Evolutionary conservation across 1,140 invertebrate species (phyloP).

Genomic region (Heliconius melpomene): DNA sequence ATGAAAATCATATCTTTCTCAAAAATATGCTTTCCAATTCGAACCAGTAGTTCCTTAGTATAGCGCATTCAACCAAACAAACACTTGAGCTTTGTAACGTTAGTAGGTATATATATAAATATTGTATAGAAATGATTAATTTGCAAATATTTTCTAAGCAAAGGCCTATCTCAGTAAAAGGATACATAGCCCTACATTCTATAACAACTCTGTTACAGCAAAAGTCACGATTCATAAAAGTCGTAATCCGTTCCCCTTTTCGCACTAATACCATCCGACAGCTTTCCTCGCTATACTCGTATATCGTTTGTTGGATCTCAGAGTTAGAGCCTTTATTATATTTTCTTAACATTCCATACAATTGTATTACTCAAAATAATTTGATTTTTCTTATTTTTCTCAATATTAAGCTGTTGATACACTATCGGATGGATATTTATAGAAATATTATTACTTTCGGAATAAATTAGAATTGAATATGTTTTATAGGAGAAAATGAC

Average conservation of each 20-base stretch:
- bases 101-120: too few species aligned
- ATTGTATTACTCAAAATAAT: slow-evolving; percentile 7
- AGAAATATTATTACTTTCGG: not conserved
- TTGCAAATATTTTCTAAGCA: too few species aligned
- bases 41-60: too few species aligned
- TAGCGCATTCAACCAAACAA: too few species aligned
- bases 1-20: too few species aligned
- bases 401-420: not conserved
- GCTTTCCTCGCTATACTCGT: not conserved
- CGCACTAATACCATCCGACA: not conserved
- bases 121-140: too few species aligned
- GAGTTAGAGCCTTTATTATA: not conserved
- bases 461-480: not conserved
- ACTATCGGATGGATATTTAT: not conserved
- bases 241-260: not conserved
- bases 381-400: not conserved
- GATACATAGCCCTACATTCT: too few species aligned
- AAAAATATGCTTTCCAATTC: too few species aligned
- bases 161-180: too few species aligned
- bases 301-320: not conserved
- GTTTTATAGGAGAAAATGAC: too few species aligned
- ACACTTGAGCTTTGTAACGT: too few species aligned
- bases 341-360: slow-evolving; percentile 4
- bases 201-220: not conserved
- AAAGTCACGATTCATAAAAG: slow-evolving; percentile 12